These are phyloP conservation scores for Dione juno DNA, from an alignment of 2,888 invertebrate species.

Conservation along the genomic window DNA sequence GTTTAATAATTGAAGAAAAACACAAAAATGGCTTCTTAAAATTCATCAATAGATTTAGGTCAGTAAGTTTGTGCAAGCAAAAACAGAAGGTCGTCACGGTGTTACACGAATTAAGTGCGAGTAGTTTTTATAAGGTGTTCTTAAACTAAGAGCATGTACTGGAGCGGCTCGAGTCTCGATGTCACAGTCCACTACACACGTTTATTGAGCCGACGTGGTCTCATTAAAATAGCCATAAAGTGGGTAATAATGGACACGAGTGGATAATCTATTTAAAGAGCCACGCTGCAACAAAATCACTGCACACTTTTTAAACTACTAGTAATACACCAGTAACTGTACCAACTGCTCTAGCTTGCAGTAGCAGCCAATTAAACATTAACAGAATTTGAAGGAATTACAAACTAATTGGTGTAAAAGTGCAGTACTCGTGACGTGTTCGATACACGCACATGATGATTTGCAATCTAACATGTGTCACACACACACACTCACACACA, in stretches of 20 bases:
- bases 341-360: too few relatives aligned
- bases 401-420: background rate
- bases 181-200: background rate
- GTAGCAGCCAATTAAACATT: background rate
- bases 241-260: background rate
- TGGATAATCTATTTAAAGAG: background rate
- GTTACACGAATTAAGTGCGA: slow-evolving; percentile 13
- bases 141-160: background rate
- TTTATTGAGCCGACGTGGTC: background rate
- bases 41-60: slow-evolving; percentile 21
- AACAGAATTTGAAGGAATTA: background rate
- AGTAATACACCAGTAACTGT: slow-evolving; percentile 1
- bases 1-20: background rate
- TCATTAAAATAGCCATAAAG: background rate
- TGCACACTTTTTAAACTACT: background rate
- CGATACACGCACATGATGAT: too few relatives aligned
- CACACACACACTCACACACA: too few relatives aligned
- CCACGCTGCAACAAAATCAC: background rate
- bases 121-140: slow-evolving; percentile 14
- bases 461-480: too few relatives aligned
- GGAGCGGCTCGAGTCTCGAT: background rate
- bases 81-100: slow-evolving; percentile 28
- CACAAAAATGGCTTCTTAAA: background rate
- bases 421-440: too few relatives aligned
- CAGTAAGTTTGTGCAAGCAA: slow-evolving; percentile 12